Conservation (phyloP, 2,888 invertebrate genomes). For the Caenorhabditis imperialis region DNA sequence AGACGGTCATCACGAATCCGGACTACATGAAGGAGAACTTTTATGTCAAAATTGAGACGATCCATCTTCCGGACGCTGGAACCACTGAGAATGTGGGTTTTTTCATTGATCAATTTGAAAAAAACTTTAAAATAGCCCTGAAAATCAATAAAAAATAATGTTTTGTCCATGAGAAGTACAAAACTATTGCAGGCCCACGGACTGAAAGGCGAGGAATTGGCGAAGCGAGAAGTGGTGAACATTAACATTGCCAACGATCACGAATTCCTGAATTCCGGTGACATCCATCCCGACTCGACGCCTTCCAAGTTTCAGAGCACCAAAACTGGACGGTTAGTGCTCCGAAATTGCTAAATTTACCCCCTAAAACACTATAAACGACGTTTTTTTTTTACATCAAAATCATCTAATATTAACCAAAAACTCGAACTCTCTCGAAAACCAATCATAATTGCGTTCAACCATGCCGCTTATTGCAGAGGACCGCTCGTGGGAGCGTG, state of each 20-base stretch:
- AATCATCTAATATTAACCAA: no score
- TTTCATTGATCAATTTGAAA: no score
- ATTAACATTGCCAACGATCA: slow-evolving; percentile 96
- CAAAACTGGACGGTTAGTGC: slow-evolving; percentile 88
- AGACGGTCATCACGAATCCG: slow-evolving; percentile 84
- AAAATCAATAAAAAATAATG: no score
- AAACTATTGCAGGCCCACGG: slow-evolving; percentile 86
- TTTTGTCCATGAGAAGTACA: no score
- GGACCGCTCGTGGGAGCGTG: slow-evolving; percentile 84
- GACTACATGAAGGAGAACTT: slow-evolving; percentile 93
- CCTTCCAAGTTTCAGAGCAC: slow-evolving; percentile 89
- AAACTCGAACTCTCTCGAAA: no score
- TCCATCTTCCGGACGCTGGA: slow-evolving; percentile 88
- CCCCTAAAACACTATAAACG: no score
- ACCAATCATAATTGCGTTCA: no score
- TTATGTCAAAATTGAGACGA: slow-evolving; percentile 91
- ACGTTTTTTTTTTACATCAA: no score
- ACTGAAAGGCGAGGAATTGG: slow-evolving; percentile 89
- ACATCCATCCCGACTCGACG: slow-evolving; percentile 91
- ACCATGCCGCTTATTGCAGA: no score
- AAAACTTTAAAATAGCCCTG: no score
- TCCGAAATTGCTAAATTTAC: no score
- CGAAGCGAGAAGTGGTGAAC: slow-evolving; percentile 86
- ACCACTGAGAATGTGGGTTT: slow-evolving; percentile 75
- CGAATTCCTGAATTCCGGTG: slow-evolving; percentile 79